A percentile compares a stretch with the other conserved stretches of the same genome.
Conservation (phyloP, 92 coral and sea anemone genomes). For the Epizoanthus ramosus region DNA sequence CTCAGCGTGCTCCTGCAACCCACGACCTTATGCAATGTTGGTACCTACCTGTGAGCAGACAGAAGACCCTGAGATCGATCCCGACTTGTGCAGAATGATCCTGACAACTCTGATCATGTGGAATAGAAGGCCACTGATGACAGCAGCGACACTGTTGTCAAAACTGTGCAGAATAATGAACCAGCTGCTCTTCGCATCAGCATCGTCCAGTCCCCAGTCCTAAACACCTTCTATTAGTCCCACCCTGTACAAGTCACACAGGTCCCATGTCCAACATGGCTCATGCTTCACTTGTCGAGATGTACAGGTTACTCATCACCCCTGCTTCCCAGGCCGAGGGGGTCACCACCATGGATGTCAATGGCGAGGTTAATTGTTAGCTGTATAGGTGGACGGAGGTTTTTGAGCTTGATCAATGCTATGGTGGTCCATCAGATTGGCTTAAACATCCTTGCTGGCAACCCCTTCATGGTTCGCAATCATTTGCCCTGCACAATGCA, state of each 20-base stretch:
- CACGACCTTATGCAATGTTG: conserved; percentile 21
- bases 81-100: neutral
- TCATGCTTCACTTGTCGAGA: conserved; percentile 29
- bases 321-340: conserved; percentile 61
- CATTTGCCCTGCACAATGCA: conserved; percentile 50
- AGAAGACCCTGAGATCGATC: neutral
- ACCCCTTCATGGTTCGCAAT: too few relatives aligned
- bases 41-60: neutral
- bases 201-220: too few relatives aligned
- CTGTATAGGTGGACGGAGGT: conserved; percentile 28
- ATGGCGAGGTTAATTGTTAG: conserved; percentile 47
- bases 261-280: conserved; percentile 51
- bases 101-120: neutral
- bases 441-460: conserved; percentile 40
- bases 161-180: too few relatives aligned
- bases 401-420: conserved; percentile 49
- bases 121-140: too few relatives aligned
- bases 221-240: too few relatives aligned
- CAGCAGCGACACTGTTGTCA: too few relatives aligned
- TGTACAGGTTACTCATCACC: conserved; percentile 43
- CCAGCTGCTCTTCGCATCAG: too few relatives aligned
- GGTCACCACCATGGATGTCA: conserved; percentile 60
- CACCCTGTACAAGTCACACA: conserved; percentile 54
- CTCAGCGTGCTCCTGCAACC: neutral
- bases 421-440: conserved; percentile 41